Evolutionary conservation across 2,797 vertebrate species (phyloP), one percentile per base, ranked within the genome.

Genomic region (Oreonectes daqikongensis): DNA sequence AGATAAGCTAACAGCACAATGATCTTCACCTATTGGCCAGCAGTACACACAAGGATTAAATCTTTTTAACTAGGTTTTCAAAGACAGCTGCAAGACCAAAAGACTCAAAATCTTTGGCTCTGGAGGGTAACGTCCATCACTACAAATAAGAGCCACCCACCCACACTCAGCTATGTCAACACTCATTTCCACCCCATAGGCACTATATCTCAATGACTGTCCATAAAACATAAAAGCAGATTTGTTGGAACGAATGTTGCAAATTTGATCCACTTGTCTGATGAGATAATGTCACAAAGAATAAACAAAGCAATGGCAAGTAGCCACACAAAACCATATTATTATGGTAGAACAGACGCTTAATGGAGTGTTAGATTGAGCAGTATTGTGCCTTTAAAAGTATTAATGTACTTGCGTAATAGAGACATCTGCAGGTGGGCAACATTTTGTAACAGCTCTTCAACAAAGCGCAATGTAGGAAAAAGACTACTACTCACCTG

Each of bases 401-500:
- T 44, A 52, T 28, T 5, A 9, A 11, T 30, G 12, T 91, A 88
- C 88, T 90, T 85, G 64, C 71, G 60, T 53, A n/a, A 53, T 60
- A 48, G 17, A 75, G 67, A 67, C 30, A 63, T 72, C 60, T 79
- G 78, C 76, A 78, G 84, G 72, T 35, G 82, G 63, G n/a, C 57
- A 48, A 3, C n/a, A 12, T 84, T 73, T 8, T 6, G 69, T 15
- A 48, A 52, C 64, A 0, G 48, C 80, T 73, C 7, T 15, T 68
- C 72, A 26, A 35, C 60, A 59, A 60, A 73, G 63, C 12, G 50
- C 71, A 57, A 84, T 12, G 35, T 22, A 6, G 32, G 17, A 30
- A 38, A 50, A 72, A 75, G 32, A n/a, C 77, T 52, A 28, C 48
- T 79, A 90, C 92, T 93, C 87, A 94, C 92, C 92, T 93, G 85